phyloP scores from a whole-genome alignment of 2,113 vertebrate genomes.

The Todiramphus saurophagus region DNA sequence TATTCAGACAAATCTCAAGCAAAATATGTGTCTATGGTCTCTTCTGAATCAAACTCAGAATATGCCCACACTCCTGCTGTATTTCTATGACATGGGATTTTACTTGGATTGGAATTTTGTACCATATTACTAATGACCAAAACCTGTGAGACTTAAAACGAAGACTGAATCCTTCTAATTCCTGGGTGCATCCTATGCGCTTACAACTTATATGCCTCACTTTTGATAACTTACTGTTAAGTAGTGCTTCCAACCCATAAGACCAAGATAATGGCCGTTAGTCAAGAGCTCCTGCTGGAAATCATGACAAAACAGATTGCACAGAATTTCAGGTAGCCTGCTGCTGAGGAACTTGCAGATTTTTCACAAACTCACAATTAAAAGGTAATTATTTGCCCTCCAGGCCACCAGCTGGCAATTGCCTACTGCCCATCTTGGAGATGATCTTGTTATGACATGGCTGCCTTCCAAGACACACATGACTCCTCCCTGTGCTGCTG shows the following conservation, averaged over 20 bases:
- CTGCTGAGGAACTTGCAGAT: not conserved
- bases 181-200: not conserved
- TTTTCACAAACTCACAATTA: not conserved
- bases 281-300: not conserved
- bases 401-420: not conserved
- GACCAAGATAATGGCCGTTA: not conserved
- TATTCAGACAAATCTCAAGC: not conserved
- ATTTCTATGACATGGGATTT: not conserved
- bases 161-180: not conserved
- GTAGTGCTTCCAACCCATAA: not conserved
- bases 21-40: not conserved
- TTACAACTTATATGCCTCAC: fast-evolving
- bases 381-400: not conserved
- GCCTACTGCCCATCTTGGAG: not conserved
- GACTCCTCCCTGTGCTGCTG: fast-evolving
- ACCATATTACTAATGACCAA: not conserved
- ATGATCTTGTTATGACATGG: fast-evolving
- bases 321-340: not conserved
- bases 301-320: not conserved
- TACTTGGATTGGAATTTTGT: not conserved
- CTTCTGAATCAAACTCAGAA: not conserved
- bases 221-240: fast-evolving
- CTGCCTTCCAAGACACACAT: fast-evolving
- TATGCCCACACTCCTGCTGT: not conserved
- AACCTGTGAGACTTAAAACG: not conserved